Base-by-base conservation (phyloP, 2,797 vertebrate species). In the Stomatorhinus walkeri region DNA sequence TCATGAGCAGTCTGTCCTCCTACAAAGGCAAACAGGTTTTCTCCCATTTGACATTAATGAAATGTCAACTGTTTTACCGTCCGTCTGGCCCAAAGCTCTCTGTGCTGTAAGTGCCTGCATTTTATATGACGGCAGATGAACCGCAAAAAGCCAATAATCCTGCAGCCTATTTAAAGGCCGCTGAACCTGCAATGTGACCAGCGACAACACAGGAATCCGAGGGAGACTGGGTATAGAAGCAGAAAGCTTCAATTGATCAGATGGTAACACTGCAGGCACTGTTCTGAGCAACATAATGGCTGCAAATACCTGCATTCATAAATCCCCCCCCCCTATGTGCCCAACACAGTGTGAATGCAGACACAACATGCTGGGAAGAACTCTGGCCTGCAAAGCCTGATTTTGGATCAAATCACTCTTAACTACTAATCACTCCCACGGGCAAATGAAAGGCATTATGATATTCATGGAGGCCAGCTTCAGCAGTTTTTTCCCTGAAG, bases 201-300 rank as follows among this genome's bases (percentile, higher is more conserved):
- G 85, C 24, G 43, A 48, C 85, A n/a, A 52, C 85, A 68, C 52
- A 2, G 72, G 7, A 61, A 36, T 64, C 36, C 36, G 36, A 85
- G 88, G 3, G 56, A 89, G 49, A 32, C 40, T 79, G 72, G 48
- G 40, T 12, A 32, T 48, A 8, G 76, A 61, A 40, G 59, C 46
- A 32, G 64, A 83, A 84, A 88, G 89, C 76, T 32, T 88, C 51
- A 59, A 87, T 87, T 85, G 87, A 87, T 90, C 85, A 14, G 36
- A 68, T 51, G 85, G 87, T 16, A 64, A 4, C 59, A 49, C 56
- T 46, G 64, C 16, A 36, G 83, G 14, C n/a, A 10, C 48, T 12
- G 87, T 28, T 48, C 7, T n/a, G 24, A 24, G 40, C 56, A 46
- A 5, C 22, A 51, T 68, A 88, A 56, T 83, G 79, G 46, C 83